These are phyloP conservation scores for Ursus arctos DNA, from an alignment of 2,113 vertebrate genomes.

Conservation along the genomic window DNA sequence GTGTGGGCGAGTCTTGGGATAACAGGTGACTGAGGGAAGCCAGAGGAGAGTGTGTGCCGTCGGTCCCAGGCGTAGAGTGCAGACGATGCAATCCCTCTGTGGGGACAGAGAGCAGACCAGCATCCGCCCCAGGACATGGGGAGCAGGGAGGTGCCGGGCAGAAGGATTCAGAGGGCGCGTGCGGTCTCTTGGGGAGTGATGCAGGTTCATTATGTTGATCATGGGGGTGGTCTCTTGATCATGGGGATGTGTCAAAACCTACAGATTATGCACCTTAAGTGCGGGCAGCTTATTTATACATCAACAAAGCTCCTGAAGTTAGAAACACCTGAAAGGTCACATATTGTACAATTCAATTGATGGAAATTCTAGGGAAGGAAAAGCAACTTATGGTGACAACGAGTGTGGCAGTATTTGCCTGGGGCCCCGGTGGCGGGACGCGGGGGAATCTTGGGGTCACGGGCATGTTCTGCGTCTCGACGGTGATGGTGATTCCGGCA, in stretches of 20 bases:
- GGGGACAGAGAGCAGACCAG: too few species aligned
- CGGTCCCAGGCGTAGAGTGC: too few species aligned
- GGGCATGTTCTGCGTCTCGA: rapidly evolving
- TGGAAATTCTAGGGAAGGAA: neutral
- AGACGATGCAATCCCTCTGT: neutral
- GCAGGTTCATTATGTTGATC: rapidly evolving
- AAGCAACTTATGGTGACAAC: neutral
- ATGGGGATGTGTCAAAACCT: neutral
- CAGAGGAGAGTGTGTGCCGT: rapidly evolving
- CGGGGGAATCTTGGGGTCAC: rapidly evolving
- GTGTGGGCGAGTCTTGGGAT: neutral
- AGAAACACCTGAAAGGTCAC: neutral
- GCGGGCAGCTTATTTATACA: rapidly evolving
- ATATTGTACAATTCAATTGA: rapidly evolving
- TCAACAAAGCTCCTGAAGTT: neutral
- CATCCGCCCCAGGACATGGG: neutral
- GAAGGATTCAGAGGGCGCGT: neutral
- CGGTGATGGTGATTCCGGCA: rapidly evolving
- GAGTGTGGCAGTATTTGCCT: too few species aligned
- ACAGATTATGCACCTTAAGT: neutral
- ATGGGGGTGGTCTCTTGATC: neutral
- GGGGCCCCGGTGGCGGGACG: rapidly evolving
- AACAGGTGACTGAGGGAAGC: neutral
- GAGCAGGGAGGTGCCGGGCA: neutral
- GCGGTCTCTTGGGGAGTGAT: neutral